Base-by-base conservation (phyloP, 2,113 vertebrate genomes). In the Meleagris gallopavo region DNA sequence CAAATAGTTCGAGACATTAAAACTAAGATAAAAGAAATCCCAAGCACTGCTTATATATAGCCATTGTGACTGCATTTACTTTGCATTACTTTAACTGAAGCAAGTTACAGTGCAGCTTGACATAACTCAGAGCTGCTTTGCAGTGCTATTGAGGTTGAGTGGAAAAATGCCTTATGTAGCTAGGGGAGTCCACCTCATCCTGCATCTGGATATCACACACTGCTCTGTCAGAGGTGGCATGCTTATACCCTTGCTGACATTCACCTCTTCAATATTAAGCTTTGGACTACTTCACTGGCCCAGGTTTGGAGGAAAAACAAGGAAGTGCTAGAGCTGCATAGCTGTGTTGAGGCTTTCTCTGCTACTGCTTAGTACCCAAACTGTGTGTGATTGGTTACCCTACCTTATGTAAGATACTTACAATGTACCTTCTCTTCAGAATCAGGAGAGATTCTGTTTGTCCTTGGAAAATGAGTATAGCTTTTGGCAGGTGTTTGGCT, bases 21-120 rank as follows among this genome's bases (percentile, higher is more conserved):
- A 93, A 88, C 85, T 82, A 96, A 96, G 90, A 95, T 94, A 90
- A 92, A 97, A 97, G 58, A 57, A 92, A 17, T 8, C 25, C 45
- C 11, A 36, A 78, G 29, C 15, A 19, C 19, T 88, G 58, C 57
- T 71, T 60, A 30, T 55, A 32, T 50, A 13, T 1, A 61, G 38
- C 36, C 34, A 64, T 84, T 62, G 34, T n/a, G 36, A 38, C 55
- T 94, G 82, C 89, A 91, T 79, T 65, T 67, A 91, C 88, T 92
- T 78, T 86, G 69, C 81, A 34, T 21, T 94, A 27, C 92, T 90
- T 81, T 67, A 77, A 60, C 54, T 83, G 77, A 21, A 86, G 27
- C 17, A 83, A 70, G 30, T 48, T 58, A n/a, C 1, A 55, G 27
- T 16, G 62, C 52, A 54, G 65, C 38, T 85, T 80, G 82, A 90